phyloP scores from a whole-genome alignment of 2,888 invertebrate species.

The Gonocerus acuteangulatus region DNA sequence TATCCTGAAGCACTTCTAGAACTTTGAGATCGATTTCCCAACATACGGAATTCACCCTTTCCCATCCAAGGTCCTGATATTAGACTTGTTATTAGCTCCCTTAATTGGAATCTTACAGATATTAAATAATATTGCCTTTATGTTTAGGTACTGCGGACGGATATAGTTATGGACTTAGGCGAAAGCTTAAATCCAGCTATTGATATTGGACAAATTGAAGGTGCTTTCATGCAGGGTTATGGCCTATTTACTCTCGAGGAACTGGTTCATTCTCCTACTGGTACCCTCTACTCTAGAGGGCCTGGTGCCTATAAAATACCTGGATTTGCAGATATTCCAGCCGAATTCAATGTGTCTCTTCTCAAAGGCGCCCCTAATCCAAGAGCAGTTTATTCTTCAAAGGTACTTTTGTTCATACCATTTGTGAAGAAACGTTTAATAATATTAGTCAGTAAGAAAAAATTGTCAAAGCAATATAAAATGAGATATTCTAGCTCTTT shows the following conservation, averaged over 20 bases:
- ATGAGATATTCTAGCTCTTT: too few species aligned
- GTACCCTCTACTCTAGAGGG: constrained; percentile 73
- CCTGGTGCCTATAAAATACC: constrained; percentile 93
- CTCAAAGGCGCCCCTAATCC: constrained; percentile 86
- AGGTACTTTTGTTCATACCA: constrained; percentile 62
- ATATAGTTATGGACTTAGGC: constrained; percentile 96
- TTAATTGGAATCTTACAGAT: too few species aligned
- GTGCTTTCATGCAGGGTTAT: constrained; percentile 89
- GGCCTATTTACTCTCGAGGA: constrained; percentile 89
- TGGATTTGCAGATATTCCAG: constrained; percentile 84
- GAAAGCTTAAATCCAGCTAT: constrained; percentile 92
- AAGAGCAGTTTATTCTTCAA: constrained; percentile 88
- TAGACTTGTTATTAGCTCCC: too few species aligned
- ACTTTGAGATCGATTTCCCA: too few species aligned
- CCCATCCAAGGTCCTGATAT: too few species aligned
- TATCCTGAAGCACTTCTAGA: too few species aligned
- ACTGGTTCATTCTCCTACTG: constrained; percentile 74
- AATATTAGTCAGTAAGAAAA: too few species aligned
- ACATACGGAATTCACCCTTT: too few species aligned
- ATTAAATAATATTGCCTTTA: too few species aligned
- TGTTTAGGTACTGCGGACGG: constrained; percentile 72
- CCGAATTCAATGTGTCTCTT: constrained; percentile 84
- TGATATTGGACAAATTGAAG: constrained; percentile 94
- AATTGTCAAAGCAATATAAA: too few species aligned
- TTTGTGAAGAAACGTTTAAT: neutral